Evolutionary conservation across 2,797 vertebrate genomes (phyloP).

Genomic region (Ceryle rudis): DNA sequence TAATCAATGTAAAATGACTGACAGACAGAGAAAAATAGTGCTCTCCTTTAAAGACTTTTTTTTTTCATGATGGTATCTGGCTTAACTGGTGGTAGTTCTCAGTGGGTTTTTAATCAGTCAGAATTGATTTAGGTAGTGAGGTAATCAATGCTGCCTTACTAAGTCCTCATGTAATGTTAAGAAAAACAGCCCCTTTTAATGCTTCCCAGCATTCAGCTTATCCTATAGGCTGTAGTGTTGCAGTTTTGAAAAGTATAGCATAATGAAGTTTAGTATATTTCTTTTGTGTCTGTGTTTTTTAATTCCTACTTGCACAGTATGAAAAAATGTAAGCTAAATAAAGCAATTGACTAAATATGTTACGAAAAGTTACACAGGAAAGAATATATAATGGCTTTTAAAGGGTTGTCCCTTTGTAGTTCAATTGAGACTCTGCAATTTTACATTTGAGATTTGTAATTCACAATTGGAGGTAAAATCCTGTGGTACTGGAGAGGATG

Average conservation of each 20-base stretch:
- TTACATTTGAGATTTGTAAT: not conserved
- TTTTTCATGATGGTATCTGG: not conserved
- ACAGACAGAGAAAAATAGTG: not conserved
- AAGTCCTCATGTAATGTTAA: not conserved
- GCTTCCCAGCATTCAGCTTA: not conserved
- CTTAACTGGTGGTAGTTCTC: not conserved
- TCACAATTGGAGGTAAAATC: slow-evolving; percentile 3
- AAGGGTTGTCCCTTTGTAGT: not conserved
- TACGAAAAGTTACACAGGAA: not conserved
- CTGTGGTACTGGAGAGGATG: not conserved
- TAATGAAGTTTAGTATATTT: not conserved
- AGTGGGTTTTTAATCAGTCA: not conserved
- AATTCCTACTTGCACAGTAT: not conserved
- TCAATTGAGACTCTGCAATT: not conserved
- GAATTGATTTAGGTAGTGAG: not conserved
- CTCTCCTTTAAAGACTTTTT: not conserved
- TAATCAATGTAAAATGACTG: not conserved
- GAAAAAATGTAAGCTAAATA: not conserved
- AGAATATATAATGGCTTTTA: not conserved
- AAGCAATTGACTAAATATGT: not conserved
- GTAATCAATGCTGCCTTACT: not conserved
- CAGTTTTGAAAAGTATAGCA: not conserved
- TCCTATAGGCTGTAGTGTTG: not conserved
- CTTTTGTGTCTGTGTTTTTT: not conserved
- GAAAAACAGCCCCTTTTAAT: not conserved